Base-by-base conservation (phyloP, 2,888 invertebrate species). In the Macrophya annulata region DNA sequence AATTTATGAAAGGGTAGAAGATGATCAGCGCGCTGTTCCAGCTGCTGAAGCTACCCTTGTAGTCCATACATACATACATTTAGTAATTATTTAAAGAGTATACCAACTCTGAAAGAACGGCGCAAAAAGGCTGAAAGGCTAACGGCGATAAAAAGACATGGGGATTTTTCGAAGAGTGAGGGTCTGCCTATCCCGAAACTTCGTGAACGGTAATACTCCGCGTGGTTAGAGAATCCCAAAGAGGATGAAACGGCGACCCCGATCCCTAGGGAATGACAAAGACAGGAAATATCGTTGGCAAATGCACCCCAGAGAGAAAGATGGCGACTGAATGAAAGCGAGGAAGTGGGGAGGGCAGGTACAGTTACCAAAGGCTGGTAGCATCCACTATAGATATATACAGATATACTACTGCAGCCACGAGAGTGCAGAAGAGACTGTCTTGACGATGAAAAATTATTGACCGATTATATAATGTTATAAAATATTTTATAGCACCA, bases 291-390 rank as follows among this genome's bases (percentile, higher is more conserved):
- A 72, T 59, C 74, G 17, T 51, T 4, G 72, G 15, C 59, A 74
- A 84, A 62, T 79, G 43, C 85, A 55, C 84, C 76, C 74, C 76
- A 62, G 79, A 51, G 76, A 62, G 85, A 62, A 79, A 85, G 77
- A 85, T 79, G 48, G 81, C 76, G 85, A 85, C 85, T 51, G 85
- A 76, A 85, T 86, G 87, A 90, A 88, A 88, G 89, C 88, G 86
- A 87, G 71, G 90, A 88, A 87, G 90, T 1, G 88, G 86, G 87
- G 65, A 62, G 87, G 65, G 25, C 55, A 86, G 86, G 89, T 91
- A 91, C 91, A 90, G 91, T 91, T 91, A 91, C 88, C 87, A 88
- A 89, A 89, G 89, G 87, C 87, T 87, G 87, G 85, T 84, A 83
- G 84, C 77, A 87, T 68, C 86, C 62, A 82, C 90, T 88, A 87